Evolutionary conservation across 2,113 vertebrate species (phyloP).

Genomic region (Salvelinus namaycush): DNA sequence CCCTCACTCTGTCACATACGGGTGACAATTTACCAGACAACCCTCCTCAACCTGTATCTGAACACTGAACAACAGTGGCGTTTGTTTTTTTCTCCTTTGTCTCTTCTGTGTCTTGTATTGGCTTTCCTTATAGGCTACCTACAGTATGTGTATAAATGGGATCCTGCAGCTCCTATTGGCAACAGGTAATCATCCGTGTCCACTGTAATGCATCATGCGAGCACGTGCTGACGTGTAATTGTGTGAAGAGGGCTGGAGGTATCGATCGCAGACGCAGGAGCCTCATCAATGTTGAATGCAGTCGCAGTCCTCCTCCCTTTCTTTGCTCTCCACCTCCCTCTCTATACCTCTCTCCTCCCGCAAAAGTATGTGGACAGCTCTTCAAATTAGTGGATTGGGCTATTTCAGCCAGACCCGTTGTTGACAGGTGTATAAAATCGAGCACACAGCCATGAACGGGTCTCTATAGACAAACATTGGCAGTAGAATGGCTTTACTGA

Average conservation of each 20-base stretch:
- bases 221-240: conserved; percentile 71
- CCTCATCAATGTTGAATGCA: conserved; percentile 76
- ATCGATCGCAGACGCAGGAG: conserved; percentile 62
- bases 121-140: too few species aligned
- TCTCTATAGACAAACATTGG: too few species aligned
- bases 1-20: not conserved
- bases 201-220: conserved; percentile 54
- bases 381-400: too few species aligned
- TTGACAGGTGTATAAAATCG: too few species aligned
- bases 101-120: not conserved
- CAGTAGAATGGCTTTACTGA: too few species aligned
- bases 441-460: too few species aligned
- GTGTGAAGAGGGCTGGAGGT: conserved; percentile 64
- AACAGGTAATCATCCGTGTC: conserved; percentile 46
- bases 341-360: too few species aligned
- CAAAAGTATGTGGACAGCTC: too few species aligned
- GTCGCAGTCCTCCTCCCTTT: conserved; percentile 29
- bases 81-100: conserved; percentile 1
- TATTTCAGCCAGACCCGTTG: too few species aligned
- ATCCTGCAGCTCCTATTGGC: not conserved
- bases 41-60: conserved; percentile 25
- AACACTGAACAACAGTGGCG: conserved; percentile 12
- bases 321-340: too few species aligned
- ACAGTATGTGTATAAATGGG: not conserved
- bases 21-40: conserved; percentile 13